phyloP scores from a whole-genome alignment of 2,888 invertebrate species.

The Ophonus ardosiacus region DNA sequence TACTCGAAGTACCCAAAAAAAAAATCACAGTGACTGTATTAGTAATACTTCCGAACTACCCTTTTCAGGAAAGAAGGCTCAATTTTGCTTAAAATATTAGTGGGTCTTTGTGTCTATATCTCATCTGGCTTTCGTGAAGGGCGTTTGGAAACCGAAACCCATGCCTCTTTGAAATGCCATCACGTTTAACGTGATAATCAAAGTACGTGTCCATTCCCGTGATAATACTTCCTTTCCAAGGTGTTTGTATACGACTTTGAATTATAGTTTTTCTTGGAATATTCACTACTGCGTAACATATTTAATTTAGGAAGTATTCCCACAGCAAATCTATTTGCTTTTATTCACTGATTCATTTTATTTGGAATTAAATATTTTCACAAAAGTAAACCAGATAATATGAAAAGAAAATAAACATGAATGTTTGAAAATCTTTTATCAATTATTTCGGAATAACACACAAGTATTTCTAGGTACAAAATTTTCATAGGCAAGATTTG shows the following conservation, averaged over 20 bases:
- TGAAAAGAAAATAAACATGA: too few species aligned
- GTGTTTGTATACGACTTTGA: constrained; percentile 6
- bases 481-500: too few species aligned
- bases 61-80: background rate
- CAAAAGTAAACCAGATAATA: too few species aligned
- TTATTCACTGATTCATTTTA: background rate
- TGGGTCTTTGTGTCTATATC: background rate
- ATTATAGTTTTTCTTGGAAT: constrained; percentile 36
- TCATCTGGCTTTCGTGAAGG: background rate
- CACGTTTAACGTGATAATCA: constrained; percentile 43
- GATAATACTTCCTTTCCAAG: constrained; percentile 1
- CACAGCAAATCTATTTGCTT: background rate
- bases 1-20: too few species aligned
- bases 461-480: too few species aligned
- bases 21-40: too few species aligned
- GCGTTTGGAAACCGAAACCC: background rate
- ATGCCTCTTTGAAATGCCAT: background rate
- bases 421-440: too few species aligned
- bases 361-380: too few species aligned
- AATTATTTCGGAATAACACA: too few species aligned
- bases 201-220: constrained; percentile 10
- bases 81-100: background rate
- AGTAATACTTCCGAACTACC: too few species aligned
- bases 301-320: background rate
- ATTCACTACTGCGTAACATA: background rate